A percentile compares a stretch with the other conserved stretches of the same genome.
These are phyloP conservation scores for Scelioninae gen. 1 DNA, from an alignment of 2,888 invertebrate genomes.

Conservation along the genomic window DNA sequence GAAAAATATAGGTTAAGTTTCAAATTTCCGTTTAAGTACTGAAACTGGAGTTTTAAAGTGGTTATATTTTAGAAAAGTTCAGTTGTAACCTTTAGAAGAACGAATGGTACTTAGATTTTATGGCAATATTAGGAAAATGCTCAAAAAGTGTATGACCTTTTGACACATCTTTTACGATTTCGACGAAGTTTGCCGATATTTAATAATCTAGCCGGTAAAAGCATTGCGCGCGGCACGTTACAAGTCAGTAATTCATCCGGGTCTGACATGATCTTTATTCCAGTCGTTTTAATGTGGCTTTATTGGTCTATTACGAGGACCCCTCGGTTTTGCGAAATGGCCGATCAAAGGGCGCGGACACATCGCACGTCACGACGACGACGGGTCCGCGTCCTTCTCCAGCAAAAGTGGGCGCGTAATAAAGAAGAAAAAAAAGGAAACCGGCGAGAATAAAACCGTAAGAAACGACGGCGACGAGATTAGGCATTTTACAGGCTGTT, in stretches of 20 bases:
- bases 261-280: constrained; percentile 42
- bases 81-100: too few relatives aligned
- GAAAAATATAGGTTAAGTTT: too few relatives aligned
- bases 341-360: constrained; percentile 1
- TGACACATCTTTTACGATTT: constrained; percentile 30
- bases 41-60: too few relatives aligned
- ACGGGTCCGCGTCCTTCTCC: constrained; percentile 13
- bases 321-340: constrained; percentile 48
- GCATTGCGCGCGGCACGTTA: constrained; percentile 37
- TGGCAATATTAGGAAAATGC: constrained; percentile 15
- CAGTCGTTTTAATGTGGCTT: constrained; percentile 36
- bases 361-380: constrained; percentile 8
- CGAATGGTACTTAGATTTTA: too few relatives aligned
- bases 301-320: constrained; percentile 55
- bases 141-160: constrained; percentile 24
- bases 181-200: constrained; percentile 30
- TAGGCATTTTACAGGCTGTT: constrained; percentile 62
- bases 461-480: constrained; percentile 43
- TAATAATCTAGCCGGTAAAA: constrained; percentile 33
- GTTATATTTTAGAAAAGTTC: too few relatives aligned
- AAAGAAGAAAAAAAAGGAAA: neutral
- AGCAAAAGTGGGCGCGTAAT: constrained; percentile 7
- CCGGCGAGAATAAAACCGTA: constrained; percentile 36
- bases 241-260: constrained; percentile 53
- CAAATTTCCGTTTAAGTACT: too few relatives aligned